Base-by-base conservation (phyloP, 2,888 invertebrate genomes). In the Clitarchus hookeri region DNA sequence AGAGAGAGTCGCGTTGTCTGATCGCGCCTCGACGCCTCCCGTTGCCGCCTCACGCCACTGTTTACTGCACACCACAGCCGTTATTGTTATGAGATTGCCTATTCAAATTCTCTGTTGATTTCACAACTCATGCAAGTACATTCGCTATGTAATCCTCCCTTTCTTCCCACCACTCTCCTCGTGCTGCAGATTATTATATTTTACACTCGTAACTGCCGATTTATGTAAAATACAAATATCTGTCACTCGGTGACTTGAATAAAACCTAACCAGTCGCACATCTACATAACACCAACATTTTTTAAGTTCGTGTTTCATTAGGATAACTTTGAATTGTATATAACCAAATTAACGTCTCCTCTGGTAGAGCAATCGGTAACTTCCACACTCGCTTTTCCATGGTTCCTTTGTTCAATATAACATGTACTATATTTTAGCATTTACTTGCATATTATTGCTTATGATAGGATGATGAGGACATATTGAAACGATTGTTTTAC, bases 1-100 rank as follows among this genome's bases (percentile, higher is more conserved):
- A 36, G 44, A 36, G 27, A 82, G 82, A 82, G 82, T 82, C n/a
- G 82, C 12, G 23, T 1, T 19, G 19, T 86, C 79, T 79, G 83
- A 84, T 86, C 36, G 53, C n/a, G 78, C 84, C n/a, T n/a, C n/a
- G n/a, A n/a, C n/a, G n/a, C n/a, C n/a, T n/a, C n/a, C n/a, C n/a
- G n/a, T n/a, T 97, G 96, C n/a, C 93, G 97, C 23, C 36, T 3
- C 36, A 36, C 1, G 36, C 36, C 36, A 3, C 36, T 36, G 36
- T 36, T 36, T 48, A 48, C 48, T 8, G 48, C 48, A 48, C 48
- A 48, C 48, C 48, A 48, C 48, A 48, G 48, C 48, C 48, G 48
- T 48, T 65, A 65, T 65, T 65, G 65, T 65, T 65, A 65, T 65
- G 65, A 65, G 23, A n/a, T 65, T 65, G 65, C 23, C 65, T 65